Evolutionary conservation across 2,113 vertebrate genomes (phyloP).

Genomic region (Sapajus apella): DNA sequence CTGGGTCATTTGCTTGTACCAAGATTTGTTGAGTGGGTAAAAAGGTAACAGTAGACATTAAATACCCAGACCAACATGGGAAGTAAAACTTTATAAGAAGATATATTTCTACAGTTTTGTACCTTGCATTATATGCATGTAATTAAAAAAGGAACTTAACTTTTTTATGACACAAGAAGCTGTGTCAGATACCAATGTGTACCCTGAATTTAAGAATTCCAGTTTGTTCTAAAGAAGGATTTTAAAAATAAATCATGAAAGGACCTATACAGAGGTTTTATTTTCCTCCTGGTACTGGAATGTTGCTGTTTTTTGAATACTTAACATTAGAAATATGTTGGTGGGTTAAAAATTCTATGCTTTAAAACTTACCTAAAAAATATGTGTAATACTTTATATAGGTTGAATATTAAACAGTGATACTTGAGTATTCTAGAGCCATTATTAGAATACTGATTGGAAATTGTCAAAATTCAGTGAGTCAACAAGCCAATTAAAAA

Average conservation of each 20-base stretch:
- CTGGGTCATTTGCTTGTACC: neutral
- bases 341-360: constrained; percentile 20
- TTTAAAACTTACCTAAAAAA: constrained; percentile 34
- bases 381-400: neutral
- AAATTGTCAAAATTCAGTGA: constrained; percentile 54
- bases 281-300: neutral
- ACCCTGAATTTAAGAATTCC: constrained; percentile 33
- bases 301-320: constrained; percentile 19
- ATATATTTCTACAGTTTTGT: constrained; percentile 21
- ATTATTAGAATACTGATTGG: constrained; percentile 52
- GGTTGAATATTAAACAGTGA: neutral
- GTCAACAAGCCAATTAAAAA: constrained; percentile 63
- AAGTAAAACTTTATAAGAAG: neutral
- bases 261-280: neutral
- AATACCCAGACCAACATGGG: neutral
- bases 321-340: constrained; percentile 18
- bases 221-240: neutral
- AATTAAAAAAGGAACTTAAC: constrained; percentile 25
- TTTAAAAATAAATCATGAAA: constrained; percentile 15
- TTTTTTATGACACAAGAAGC: neutral
- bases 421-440: neutral
- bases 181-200: neutral
- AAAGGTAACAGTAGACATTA: neutral
- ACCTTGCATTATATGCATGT: neutral
- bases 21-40: neutral